These are phyloP conservation scores for Oscheius sp. DNA, from an alignment of 2,888 invertebrate genomes.

Conservation along the genomic window DNA sequence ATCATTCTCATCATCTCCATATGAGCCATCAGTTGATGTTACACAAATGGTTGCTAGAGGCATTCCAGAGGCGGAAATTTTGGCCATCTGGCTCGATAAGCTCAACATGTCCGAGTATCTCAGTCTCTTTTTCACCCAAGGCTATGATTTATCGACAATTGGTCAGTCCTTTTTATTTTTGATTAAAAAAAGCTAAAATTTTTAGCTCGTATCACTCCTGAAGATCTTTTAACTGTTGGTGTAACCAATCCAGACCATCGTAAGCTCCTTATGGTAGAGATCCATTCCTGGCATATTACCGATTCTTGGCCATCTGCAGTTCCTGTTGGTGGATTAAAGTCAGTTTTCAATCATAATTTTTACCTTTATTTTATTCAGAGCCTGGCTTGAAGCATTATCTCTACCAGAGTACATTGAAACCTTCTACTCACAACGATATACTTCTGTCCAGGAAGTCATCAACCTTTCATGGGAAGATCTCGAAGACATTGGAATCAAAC, in stretches of 20 bases:
- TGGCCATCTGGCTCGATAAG: conserved; percentile 90
- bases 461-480: conserved; percentile 98
- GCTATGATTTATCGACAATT: conserved; percentile 96
- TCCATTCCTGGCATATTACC: conserved; percentile 75
- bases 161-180: conserved; percentile 17
- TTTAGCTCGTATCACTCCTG: conserved; percentile 93
- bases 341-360: background rate
- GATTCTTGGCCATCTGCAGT: conserved; percentile 56
- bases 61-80: conserved; percentile 86
- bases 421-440: conserved; percentile 89
- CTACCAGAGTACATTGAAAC: conserved; percentile 91
- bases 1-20: conserved; percentile 42
- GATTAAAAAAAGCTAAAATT: background rate
- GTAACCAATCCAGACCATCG: conserved; percentile 97
- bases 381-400: conserved; percentile 89
- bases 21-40: conserved; percentile 68
- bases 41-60: conserved; percentile 76
- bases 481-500: conserved; percentile 84
- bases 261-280: conserved; percentile 93
- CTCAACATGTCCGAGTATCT: conserved; percentile 94
- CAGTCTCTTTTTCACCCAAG: conserved; percentile 86
- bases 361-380: conserved; percentile 71
- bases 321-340: conserved; percentile 12
- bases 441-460: conserved; percentile 87
- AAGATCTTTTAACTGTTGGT: conserved; percentile 79